These are phyloP conservation scores for Macrosteles quadrilineatus DNA, from an alignment of 1,140 invertebrate species.

Conservation along the genomic window DNA sequence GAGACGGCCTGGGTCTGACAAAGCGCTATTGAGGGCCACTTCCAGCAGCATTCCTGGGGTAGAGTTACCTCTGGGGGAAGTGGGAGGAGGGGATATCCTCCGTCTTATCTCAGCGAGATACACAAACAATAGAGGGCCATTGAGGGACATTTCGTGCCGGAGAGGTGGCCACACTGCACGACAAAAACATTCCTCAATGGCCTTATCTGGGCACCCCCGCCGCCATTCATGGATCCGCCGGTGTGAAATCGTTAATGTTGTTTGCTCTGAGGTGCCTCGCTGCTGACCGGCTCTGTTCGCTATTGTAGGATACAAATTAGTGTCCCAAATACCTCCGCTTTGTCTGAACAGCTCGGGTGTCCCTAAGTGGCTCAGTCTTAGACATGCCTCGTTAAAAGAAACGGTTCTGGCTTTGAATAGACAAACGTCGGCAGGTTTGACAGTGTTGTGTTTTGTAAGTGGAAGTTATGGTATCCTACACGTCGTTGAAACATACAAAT, in stretches of 20 bases:
- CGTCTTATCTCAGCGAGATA: no score
- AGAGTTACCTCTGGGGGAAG: no score
- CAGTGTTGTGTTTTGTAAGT: no score
- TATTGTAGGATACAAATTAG: constrained; percentile 19
- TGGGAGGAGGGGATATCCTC: no score
- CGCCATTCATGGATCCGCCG: constrained; percentile 19
- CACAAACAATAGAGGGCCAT: no score
- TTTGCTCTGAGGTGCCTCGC: neutral
- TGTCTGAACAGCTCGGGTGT: neutral
- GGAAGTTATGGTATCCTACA: no score
- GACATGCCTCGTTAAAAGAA: no score
- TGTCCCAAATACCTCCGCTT: constrained; percentile 16
- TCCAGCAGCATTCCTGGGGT: neutral
- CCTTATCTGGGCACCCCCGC: constrained; percentile 1
- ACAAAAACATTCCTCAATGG: constrained; percentile 26
- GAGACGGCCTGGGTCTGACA: neutral
- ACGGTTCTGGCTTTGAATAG: no score
- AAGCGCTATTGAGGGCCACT: constrained; percentile 4
- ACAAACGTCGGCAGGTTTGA: no score
- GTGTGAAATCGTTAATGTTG: constrained; percentile 25
- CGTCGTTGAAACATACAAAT: no score
- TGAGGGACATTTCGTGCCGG: constrained; percentile 17
- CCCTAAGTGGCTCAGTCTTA: no score
- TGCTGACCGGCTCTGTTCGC: neutral
- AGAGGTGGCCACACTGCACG: constrained; percentile 12